phyloP scores from a whole-genome alignment of 2,113 vertebrate species.

The Sclerurus mexicanus region DNA sequence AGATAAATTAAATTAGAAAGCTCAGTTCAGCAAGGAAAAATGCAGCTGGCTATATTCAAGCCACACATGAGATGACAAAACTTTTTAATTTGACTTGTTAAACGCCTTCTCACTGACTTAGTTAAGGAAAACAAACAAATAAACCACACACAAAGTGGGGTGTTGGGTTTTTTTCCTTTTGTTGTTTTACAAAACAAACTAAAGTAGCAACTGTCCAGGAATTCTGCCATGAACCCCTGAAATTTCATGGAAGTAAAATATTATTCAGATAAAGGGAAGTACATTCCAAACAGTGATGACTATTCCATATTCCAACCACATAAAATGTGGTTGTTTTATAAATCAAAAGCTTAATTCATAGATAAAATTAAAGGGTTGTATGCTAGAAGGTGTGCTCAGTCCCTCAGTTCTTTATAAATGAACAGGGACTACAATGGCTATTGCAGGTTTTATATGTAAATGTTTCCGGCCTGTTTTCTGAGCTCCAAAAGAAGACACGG shows the following conservation, averaged over 20 bases:
- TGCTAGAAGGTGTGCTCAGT: not conserved
- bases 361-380: not conserved
- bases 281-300: not conserved
- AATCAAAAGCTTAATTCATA: not conserved
- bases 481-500: not conserved
- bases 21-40: not conserved
- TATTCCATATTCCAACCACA: not conserved
- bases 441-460: not conserved
- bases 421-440: not conserved
- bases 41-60: not conserved
- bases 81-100: conserved; percentile 24
- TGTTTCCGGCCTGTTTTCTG: not conserved
- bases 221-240: not conserved
- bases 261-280: not conserved
- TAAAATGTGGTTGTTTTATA: not conserved
- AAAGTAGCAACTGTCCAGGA: not conserved
- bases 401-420: not conserved
- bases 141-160: not conserved
- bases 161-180: not conserved
- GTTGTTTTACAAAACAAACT: not conserved
- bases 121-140: not conserved
- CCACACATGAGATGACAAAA: not conserved
- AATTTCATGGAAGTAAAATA: not conserved
- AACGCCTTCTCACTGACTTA: not conserved
- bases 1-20: conserved; percentile 7